Base-by-base conservation (phyloP, 2,113 vertebrate species). In the Sporophila hypoxantha region DNA sequence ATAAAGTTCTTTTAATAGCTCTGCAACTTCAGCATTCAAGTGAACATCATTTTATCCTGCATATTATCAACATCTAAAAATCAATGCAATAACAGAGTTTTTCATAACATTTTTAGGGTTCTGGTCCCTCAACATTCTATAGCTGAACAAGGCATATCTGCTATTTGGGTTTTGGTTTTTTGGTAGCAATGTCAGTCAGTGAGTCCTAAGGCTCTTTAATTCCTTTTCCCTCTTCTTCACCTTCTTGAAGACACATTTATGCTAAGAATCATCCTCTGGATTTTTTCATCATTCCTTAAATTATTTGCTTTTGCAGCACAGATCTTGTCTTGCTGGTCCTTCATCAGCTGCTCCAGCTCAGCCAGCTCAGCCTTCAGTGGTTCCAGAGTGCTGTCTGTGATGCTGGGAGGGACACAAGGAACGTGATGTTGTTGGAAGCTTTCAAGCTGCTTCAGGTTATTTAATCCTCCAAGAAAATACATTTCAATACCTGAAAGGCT, bases 221-320 rank as follows among this genome's bases (percentile, higher is more conserved):
- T 16, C 18, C 17, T 36, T 22, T 19, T 21, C 8, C 61, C 6
- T 44, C 22, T 71, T 46, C 25, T 94, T 99, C 97, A 99, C 70
- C 97, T 96, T 71, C 97, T 96, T 2, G 97, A 97, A 12, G 97
- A 96, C 67, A 95, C 36, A 37, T 80, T 98, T 87, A 99, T 97
- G 64, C 98, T 97, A 17, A 96, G 96, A 60, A 99, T 94, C 98
- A 99, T 98, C 86, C 97, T 99, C 87, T 97, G 98, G 79, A 99
- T 98, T 94, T 98, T 99, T 27, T 99, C 98, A 17, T 99, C 98
- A 0, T 99, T 99, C 92, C 79, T 98, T 49, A 99, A 96, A 90
- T 99, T 96, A 90, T 96, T 98, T 84, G 98, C 97, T 95, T 97
- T 99, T 37, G 98, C 96, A 3, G 98, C 97, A 46, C 98, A 98